These are phyloP conservation scores for Nyctibius bracteatus DNA, from an alignment of 2,113 vertebrate genomes.

Conservation along the genomic window DNA sequence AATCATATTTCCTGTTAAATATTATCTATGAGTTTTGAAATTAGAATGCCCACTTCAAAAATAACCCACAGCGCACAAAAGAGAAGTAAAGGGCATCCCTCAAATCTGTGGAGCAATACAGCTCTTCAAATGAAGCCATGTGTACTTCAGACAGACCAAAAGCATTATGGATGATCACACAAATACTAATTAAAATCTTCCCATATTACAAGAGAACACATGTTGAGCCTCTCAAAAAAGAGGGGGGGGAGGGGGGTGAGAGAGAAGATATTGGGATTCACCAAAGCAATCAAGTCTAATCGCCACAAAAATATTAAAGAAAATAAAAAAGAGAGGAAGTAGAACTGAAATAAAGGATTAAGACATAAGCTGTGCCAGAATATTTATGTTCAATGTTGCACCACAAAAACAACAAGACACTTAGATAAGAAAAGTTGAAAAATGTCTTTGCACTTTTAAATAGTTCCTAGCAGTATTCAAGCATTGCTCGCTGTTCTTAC, in stretches of 20 bases:
- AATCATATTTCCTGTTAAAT: not conserved
- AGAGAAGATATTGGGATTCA: not conserved
- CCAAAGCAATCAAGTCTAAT: slow-evolving; percentile 33
- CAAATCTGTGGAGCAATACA: not conserved
- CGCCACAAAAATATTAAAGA: slow-evolving; percentile 7
- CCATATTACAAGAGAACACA: slow-evolving; percentile 40
- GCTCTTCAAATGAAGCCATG: not conserved
- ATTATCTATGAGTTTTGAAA: not conserved
- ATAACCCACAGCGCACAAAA: not conserved
- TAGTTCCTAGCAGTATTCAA: not conserved
- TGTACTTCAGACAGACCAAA: not conserved
- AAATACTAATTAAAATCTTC: slow-evolving; percentile 51
- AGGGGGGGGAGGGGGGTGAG: rapidly evolving
- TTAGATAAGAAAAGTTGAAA: not conserved
- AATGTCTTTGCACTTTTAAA: slow-evolving; percentile 4
- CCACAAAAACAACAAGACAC: not conserved
- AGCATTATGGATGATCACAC: not conserved
- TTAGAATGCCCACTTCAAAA: slow-evolving; percentile 6
- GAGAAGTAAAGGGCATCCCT: not conserved
- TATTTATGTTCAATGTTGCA: not conserved
- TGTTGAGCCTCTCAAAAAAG: not conserved
- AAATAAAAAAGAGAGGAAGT: not conserved
- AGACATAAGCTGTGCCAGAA: not conserved
- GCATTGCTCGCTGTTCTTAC: not conserved
- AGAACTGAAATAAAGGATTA: slow-evolving; percentile 26